Evolutionary conservation across 2,888 invertebrate genomes (phyloP).

Genomic region (Thecocarcelia acutangulata): DNA sequence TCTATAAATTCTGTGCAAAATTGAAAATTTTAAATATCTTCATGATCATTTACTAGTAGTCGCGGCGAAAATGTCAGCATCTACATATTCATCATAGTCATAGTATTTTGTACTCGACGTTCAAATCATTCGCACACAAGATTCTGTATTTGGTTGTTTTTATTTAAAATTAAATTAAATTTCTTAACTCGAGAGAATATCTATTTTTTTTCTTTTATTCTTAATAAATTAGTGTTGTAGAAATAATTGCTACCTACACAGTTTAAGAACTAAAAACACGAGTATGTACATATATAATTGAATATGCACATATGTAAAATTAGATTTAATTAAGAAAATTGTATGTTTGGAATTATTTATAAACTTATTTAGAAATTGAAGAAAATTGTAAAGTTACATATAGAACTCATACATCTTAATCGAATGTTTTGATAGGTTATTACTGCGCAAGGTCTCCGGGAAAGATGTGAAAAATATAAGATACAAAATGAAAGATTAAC

Average conservation of each 20-base stretch:
- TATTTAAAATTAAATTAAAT: constrained; percentile 61
- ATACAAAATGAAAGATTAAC: too few species aligned
- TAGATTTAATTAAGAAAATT: constrained; percentile 45
- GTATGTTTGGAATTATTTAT: constrained; percentile 5
- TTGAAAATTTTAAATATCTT: constrained; percentile 69
- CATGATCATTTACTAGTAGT: constrained; percentile 70
- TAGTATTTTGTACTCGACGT: constrained; percentile 48
- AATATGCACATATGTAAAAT: constrained; percentile 4
- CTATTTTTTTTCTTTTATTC: constrained; percentile 37
- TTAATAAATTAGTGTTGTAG: constrained; percentile 56
- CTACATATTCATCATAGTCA: constrained; percentile 49
- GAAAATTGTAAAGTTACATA: neutral
- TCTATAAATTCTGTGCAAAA: constrained; percentile 74
- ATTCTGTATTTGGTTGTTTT: constrained; percentile 61
- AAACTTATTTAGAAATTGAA: neutral
- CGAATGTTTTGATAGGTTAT: too few species aligned
- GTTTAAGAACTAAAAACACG: constrained; percentile 28
- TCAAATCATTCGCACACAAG: constrained; percentile 47
- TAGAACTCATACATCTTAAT: too few species aligned
- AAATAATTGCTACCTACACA: constrained; percentile 64
- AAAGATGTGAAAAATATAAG: too few species aligned
- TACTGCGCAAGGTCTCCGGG: too few species aligned
- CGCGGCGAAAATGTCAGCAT: constrained; percentile 35
- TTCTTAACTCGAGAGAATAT: constrained; percentile 60
- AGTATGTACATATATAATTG: neutral